phyloP scores from a whole-genome alignment of 2,797 vertebrate genomes.

The Catharus ustulatus region DNA sequence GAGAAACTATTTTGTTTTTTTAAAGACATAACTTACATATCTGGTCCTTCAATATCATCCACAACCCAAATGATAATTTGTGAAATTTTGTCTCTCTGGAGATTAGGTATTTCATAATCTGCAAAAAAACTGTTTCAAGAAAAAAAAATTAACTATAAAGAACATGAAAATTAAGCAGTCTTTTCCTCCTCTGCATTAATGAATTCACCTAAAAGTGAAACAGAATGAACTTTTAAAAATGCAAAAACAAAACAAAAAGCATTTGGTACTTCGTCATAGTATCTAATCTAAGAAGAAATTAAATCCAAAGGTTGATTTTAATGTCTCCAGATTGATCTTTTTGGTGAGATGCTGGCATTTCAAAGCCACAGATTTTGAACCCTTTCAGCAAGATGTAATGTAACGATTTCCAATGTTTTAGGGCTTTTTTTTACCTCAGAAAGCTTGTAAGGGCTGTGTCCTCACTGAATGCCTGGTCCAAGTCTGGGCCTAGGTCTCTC shows the following conservation, averaged over 20 bases:
- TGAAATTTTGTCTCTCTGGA: conserved; percentile 75
- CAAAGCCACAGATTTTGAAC: not conserved
- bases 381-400: not conserved
- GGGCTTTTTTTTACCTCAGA: not conserved
- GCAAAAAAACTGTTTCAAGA: conserved; percentile 76
- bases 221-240: not conserved
- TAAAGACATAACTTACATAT: conserved; percentile 65
- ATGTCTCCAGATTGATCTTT: not conserved
- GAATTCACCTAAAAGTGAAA: not conserved
- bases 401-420: not conserved
- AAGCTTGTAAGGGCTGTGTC: not conserved
- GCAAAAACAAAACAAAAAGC: not conserved
- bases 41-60: conserved; percentile 73
- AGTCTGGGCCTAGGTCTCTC: not conserved
- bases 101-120: conserved; percentile 79
- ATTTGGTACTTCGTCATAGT: not conserved
- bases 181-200: not conserved
- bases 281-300: not conserved
- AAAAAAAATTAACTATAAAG: not conserved
- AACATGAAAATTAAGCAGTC: not conserved
- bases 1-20: not conserved
- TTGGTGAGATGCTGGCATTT: not conserved
- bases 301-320: not conserved
- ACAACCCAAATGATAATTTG: conserved; percentile 77
- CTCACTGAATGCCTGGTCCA: not conserved